Evolutionary conservation across 2,113 vertebrate genomes (phyloP), one percentile per base, ranked within the genome.

Genomic region (Caranx melampygus): DNA sequence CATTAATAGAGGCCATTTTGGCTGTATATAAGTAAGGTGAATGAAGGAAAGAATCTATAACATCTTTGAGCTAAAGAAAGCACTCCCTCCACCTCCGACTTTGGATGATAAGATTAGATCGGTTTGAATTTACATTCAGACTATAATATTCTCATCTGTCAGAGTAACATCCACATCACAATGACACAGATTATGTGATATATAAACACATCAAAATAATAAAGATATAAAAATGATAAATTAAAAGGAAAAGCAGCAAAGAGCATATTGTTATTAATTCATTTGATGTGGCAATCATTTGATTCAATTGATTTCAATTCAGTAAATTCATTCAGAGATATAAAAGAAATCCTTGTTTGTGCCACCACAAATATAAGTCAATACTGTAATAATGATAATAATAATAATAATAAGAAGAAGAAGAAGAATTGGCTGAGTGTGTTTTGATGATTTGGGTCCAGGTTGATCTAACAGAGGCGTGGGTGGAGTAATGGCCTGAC

Each of bases 381-480:
- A 35, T 47, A 21, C n/a, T 21, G 49, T 40, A 65, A 44, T 0
- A 11, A 59, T 40, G 60, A 51, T 10, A 45, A n/a, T 26, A 35
- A 37, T 45, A 31, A 10, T 37, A 6, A 31, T 44, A 13, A 21
- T 44, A 12, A 70, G 52, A 20, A 37, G 37, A n/a, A 44, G 20
- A 58, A 54, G 12, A 10, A 40, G 35, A 15, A 55, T 45, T 47
- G 8, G 3, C 33, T 60, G n/a, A 12, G 31, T 76, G 67, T 72
- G 52, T 78, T 70, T 60, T 44, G 21, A 52, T 76, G 58, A 16
- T 69, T 21, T 63, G 73, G 35, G 18, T 13, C n/a, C 26, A 33
- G 62, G 78, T 34, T 79, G 87, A 52, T 60, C 78, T 82, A 60
- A 57, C 37, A 44, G 26, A 33, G 82, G 45, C 6, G 63, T 78